Evolutionary conservation across 1,140 invertebrate species (phyloP).

Genomic region (Watersipora subatra): DNA sequence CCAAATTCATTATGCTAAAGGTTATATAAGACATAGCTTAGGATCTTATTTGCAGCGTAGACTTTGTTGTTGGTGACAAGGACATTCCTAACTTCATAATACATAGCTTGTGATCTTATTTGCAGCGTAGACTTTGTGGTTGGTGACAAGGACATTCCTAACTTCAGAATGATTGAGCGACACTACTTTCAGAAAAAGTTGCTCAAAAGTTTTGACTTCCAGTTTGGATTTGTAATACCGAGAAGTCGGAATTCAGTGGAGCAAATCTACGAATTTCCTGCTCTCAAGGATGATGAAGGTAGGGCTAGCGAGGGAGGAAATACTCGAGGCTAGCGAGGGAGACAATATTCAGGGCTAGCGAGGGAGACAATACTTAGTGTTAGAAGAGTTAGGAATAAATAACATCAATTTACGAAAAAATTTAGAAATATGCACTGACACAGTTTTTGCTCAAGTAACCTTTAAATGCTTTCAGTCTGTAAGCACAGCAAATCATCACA

Average conservation of each 20-base stretch:
- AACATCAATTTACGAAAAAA: no score
- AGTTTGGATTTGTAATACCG: conserved; percentile 98
- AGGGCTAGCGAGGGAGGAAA: no score
- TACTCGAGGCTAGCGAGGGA: no score
- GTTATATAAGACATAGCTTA: neutral
- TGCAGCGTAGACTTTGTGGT: conserved; percentile 88
- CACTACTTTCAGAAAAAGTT: conserved; percentile 88
- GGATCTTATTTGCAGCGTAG: conserved; percentile 55
- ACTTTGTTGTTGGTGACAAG: conserved; percentile 83
- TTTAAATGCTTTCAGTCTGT: no score
- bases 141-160: conserved; percentile 74
- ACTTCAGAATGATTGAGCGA: conserved; percentile 95
- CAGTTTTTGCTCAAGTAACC: no score
- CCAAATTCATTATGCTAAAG: no score
- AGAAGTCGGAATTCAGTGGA: conserved; percentile 94
- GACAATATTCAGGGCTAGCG: no score
- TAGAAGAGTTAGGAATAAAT: no score
- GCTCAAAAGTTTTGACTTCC: conserved; percentile 98
- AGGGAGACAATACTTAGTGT: no score
- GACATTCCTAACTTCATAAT: conserved; percentile 47
- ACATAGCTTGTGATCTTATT: neutral
- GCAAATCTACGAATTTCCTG: conserved; percentile 97
- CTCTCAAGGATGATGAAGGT: conserved; percentile 71
- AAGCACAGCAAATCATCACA: no score
- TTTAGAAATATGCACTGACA: no score